Evolutionary conservation across 2,888 invertebrate species (phyloP).

Genomic region (Gonocerus acuteangulatus): DNA sequence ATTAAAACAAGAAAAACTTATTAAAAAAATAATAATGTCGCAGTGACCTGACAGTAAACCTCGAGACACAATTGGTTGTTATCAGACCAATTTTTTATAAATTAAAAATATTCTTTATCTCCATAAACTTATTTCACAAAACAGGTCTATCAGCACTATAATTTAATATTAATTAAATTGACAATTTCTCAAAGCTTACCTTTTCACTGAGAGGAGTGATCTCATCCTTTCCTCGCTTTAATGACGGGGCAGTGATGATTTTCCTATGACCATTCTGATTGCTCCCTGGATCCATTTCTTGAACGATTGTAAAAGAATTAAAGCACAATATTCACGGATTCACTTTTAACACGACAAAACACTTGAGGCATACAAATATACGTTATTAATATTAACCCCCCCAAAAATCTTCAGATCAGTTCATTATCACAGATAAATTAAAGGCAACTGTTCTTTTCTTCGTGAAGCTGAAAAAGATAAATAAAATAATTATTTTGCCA

Average conservation of each 20-base stretch:
- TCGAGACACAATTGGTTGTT: too few species aligned
- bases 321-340: not conserved
- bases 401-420: not conserved
- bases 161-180: too few species aligned
- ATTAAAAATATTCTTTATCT: too few species aligned
- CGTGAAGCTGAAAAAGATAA: not conserved
- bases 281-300: constrained; percentile 6
- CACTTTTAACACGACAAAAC: not conserved
- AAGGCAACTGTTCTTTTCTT: not conserved
- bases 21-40: too few species aligned
- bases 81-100: too few species aligned
- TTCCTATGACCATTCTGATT: constrained; percentile 42
- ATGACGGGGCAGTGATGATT: constrained; percentile 65
- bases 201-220: constrained; percentile 44
- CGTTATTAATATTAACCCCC: not conserved
- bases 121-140: too few species aligned
- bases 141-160: too few species aligned
- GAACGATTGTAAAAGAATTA: not conserved
- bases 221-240: constrained; percentile 72
- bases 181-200: constrained; percentile 27
- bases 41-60: too few species aligned
- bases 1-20: too few species aligned
- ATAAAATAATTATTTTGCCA: too few species aligned
- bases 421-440: constrained; percentile 1
- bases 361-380: not conserved